Evolutionary conservation across 1,140 invertebrate genomes (phyloP), one percentile per base, ranked within the genome.

Genomic region (Drosophila biarmipes): DNA sequence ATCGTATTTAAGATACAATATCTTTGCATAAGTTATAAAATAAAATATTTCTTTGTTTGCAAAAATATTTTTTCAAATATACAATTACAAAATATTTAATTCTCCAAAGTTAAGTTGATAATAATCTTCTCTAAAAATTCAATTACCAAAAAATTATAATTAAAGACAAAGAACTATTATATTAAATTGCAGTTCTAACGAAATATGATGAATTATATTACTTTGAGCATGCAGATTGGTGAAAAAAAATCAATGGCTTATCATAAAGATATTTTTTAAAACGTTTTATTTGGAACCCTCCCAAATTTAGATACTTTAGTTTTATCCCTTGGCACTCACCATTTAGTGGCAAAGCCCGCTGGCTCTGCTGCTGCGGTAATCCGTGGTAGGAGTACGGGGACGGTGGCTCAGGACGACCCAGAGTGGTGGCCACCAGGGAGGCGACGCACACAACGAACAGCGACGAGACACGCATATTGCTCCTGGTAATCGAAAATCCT

Each of bases 381-480:
- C 93, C 92, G 78, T 92, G 93, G 90, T 94, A 94, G 79, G 91
- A 92, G 78, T 94, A 94, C 48, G 93, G 93, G 6, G 93, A 93
- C 84, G 93, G 93, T 3, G 94, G 93, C 91, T 94, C 94, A 80
- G 94, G 94, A 68, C 93, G 92, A 17, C 93, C 93, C 77, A 92
- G 91, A 79, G 92, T 92, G 78, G 93, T 90, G 43, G 93, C 93
- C 90, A 93, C 79, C 46, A 87, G 69, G 12, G 84, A 57, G 58
- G 82, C 84, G 53, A 82, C 84, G 91, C 73, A 94, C 92, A 79
- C 90, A 74, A 77, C 93, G 91, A 89, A 93, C 90, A 92, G 93
- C 92, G 80, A 75, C 15, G 63, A 91, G 14, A 71, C 64, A 76
- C 90, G 79, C 90, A 91, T 89, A 52, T 11, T 45, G 40, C 15